Percentiles rank a stretch among this genome's conserved stretches.
Conservation (phyloP, 2,113 vertebrate genomes). For the Petroica traversi region DNA sequence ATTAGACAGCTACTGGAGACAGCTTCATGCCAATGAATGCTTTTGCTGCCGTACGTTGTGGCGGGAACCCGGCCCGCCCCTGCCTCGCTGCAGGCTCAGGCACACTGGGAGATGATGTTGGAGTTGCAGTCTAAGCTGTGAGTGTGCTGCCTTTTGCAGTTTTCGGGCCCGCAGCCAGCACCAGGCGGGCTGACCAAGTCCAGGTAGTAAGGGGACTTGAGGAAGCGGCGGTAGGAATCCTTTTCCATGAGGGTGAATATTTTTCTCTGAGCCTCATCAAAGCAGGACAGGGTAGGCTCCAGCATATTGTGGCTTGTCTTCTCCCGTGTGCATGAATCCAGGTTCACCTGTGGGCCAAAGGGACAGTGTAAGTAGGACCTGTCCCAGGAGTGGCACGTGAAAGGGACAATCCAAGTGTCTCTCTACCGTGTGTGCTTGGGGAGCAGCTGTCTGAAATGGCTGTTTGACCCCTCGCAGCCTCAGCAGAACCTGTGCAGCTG, state of each 20-base stretch:
- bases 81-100: conserved; percentile 36
- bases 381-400: not conserved
- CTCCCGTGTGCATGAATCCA: conserved; percentile 87
- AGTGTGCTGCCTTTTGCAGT: conserved; percentile 56
- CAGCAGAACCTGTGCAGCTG: not conserved
- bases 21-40: conserved; percentile 55
- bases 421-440: not conserved
- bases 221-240: conserved; percentile 93
- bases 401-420: not conserved
- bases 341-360: conserved; percentile 83
- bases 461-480: not conserved
- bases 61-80: not conserved
- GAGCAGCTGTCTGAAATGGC: not conserved
- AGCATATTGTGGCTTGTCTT: conserved; percentile 80
- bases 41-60: not conserved
- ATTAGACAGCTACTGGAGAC: conserved; percentile 45
- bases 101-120: conserved; percentile 61
- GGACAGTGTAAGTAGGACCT: not conserved
- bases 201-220: conserved; percentile 88
- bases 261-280: conserved; percentile 88
- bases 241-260: conserved; percentile 94
- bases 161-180: conserved; percentile 24
- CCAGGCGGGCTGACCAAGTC: conserved; percentile 68
- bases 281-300: conserved; percentile 81
- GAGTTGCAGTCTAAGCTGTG: conserved; percentile 65